Base-by-base conservation (phyloP, 2,888 invertebrate species). In the Pristionchus arcanus region DNA sequence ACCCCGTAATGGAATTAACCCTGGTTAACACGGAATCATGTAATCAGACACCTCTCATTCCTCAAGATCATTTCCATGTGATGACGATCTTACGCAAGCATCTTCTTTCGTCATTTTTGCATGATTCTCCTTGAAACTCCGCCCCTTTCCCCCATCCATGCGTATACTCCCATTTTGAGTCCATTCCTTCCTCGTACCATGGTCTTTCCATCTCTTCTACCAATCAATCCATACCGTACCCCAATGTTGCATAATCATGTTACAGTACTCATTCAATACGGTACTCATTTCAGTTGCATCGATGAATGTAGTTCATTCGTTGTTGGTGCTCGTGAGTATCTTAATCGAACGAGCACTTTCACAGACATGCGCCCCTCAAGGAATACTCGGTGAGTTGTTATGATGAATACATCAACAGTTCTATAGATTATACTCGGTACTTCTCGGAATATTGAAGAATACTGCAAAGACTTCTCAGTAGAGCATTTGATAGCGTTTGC, bases 281-380 rank as follows among this genome's bases (percentile, higher is more conserved):
- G 68, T 74, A 5, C 11, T 74, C 37, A 31, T 74, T 74, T 21
- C 34, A 74, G 31, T 11, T 74, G 31, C 53, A 34, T 81, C 42
- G 49, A 81, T 81, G 81, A 53, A 81, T 81, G 81, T 81, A 81
- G 81, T 81, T 42, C 42, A n/a, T 28, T 49, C 28, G 49, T 28
- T 81, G 28, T 9, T 49, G 0, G 28, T 53, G 34, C 42, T 81
- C 53, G n/a, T 81, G 31, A 28, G n/a, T 49, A 25, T 81, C 25
- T 49, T 7, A 21, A 7, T 53, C 42, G 25, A 42, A 3, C 42
- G 49, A 49, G 42, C 34, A 25, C 49, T 49, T 16, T 11, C 81
- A 25, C 81, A 81, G 49, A 49, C 81, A 25, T 81, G 81, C n/a
- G 53, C n/a, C n/a, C 34, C n/a, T 21, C 7, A 2, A 16, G 81